These are phyloP conservation scores for Verasper variegatus DNA, from an alignment of 2,113 vertebrate species.

Conservation along the genomic window DNA sequence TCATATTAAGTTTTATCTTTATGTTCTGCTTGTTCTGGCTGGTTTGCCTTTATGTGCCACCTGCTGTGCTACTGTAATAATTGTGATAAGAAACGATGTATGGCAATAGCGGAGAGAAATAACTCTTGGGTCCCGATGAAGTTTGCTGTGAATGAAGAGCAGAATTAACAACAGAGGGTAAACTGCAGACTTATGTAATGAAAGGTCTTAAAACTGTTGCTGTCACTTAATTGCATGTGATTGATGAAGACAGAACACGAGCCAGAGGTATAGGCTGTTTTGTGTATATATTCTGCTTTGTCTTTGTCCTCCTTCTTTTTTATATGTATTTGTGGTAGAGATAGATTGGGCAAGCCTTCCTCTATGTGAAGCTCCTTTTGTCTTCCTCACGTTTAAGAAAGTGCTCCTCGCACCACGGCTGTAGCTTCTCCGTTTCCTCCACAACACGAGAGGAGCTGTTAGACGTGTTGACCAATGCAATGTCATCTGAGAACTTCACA, in stretches of 20 bases:
- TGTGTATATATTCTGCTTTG: neutral
- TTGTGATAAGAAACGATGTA: neutral
- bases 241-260: neutral
- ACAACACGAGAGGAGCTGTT: too few species aligned
- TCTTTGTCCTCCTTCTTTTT: neutral
- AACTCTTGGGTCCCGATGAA: too few species aligned
- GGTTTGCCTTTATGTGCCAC: neutral
- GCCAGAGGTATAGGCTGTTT: neutral
- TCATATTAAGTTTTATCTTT: neutral
- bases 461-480: too few species aligned
- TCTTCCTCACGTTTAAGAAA: neutral
- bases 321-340: neutral
- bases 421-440: too few species aligned
- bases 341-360: neutral
- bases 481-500: too few species aligned
- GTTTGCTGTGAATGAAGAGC: neutral
- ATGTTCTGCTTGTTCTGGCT: neutral
- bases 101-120: neutral
- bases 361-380: neutral
- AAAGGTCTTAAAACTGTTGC: neutral
- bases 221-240: neutral
- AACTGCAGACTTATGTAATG: neutral
- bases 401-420: too few species aligned
- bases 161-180: slow-evolving; percentile 9
- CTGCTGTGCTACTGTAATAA: slow-evolving; percentile 7